Base-by-base conservation (phyloP, 2,797 vertebrate species). In the Momotus momota region DNA sequence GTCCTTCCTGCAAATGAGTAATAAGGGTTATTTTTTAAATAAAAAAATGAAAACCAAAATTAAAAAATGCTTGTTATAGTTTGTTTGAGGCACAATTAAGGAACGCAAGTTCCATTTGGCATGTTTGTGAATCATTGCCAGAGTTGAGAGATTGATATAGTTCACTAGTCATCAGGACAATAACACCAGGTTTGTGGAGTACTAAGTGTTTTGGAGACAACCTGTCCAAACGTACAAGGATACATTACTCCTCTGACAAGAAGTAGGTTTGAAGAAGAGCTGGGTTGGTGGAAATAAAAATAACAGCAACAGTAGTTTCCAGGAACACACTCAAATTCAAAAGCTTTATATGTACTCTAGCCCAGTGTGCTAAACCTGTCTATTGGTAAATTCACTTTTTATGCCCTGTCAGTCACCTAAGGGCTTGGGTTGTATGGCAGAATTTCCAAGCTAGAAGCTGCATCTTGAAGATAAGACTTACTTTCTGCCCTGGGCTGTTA, bases 71-170 rank as follows among this genome's bases (percentile, higher is more conserved):
- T 69, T 9, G 7, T 26, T 60, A 26, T 14, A 35, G 25, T 46
- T 20, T 64, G 12, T 43, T 64, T 64, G 40, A 31, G 61, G 61
- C 27, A 64, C 27, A 31, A 9, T 29, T 64, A 58, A 72, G 33
- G 58, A 91, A 84, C 58, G 29, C 23, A 43, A 33, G 21, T 84
- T 81, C 38, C 29, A 15, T 84, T 73, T 86, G 49, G 10, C 41
- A 4, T 31, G 19, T 71, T 86, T 88, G 77, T 94, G 80, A 95
- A 82, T 90, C 55, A 79, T 94, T 90, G 31, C 13, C 62, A 58
- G 40, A 86, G 35, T 2, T 81, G 66, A 67, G 62, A 52, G 49
- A 51, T 0, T 58, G 61, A n/a, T 69, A 41, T 3, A 71, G 77
- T 58, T 90, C 54, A 66, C 4, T 86, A 66, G 48, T 57, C 60